Conservation (phyloP, 2,113 vertebrate genomes). For the Malurus cyaneus region DNA sequence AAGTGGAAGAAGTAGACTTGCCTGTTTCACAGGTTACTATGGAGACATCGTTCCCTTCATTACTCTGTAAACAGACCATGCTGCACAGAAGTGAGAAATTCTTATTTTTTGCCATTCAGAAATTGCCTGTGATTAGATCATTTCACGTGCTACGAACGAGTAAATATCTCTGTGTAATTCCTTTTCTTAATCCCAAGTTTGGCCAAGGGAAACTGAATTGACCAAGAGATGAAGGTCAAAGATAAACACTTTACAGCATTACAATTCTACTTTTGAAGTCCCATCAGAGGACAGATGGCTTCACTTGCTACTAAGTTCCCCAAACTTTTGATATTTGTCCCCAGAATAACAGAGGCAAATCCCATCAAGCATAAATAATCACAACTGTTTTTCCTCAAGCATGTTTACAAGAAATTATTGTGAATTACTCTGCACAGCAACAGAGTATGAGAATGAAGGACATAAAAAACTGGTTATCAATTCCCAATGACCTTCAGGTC, state of each 20-base stretch:
- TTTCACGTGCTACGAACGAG: neutral
- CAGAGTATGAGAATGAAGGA: neutral
- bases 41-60: slow-evolving; percentile 32
- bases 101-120: slow-evolving; percentile 2
- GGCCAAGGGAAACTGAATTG: neutral
- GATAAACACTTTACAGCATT: neutral
- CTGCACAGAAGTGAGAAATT: slow-evolving; percentile 3
- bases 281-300: neutral
- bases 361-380: neutral
- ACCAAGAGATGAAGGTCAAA: neutral
- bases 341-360: neutral
- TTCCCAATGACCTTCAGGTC: neutral
- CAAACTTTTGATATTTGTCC: neutral
- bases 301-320: neutral
- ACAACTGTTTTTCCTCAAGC: neutral
- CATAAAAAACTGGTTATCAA: neutral
- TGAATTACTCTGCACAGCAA: neutral
- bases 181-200: neutral
- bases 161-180: neutral
- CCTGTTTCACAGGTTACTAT: slow-evolving; percentile 52
- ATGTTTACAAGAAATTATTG: neutral
- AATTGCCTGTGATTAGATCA: neutral
- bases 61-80: slow-evolving; percentile 22
- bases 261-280: neutral
- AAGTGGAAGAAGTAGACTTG: slow-evolving; percentile 5